phyloP scores from a whole-genome alignment of 2,888 invertebrate genomes.

The Blera fallax region DNA sequence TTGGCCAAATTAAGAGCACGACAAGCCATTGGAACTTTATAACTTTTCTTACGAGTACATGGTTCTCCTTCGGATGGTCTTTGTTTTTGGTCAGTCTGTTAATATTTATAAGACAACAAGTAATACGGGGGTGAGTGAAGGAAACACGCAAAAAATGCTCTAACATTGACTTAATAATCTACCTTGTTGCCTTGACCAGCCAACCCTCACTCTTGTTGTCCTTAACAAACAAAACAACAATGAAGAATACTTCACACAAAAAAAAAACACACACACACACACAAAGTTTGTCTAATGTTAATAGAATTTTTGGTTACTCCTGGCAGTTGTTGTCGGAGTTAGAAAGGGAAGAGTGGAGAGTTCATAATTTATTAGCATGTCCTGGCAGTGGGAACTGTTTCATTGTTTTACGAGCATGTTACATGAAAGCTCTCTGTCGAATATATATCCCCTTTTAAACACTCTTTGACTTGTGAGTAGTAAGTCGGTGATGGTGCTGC shows the following conservation, averaged over 20 bases:
- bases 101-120: constrained; percentile 54
- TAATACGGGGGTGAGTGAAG: not conserved
- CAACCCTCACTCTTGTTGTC: not conserved
- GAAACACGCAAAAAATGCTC: constrained; percentile 28
- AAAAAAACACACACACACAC: constrained; percentile 8
- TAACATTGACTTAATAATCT: constrained; percentile 42
- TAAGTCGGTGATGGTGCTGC: constrained; percentile 15
- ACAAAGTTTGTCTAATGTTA: constrained; percentile 53
- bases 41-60: constrained; percentile 29
- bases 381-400: constrained; percentile 57
- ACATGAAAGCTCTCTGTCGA: constrained; percentile 65
- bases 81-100: constrained; percentile 22
- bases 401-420: constrained; percentile 70
- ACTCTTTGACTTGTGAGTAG: constrained; percentile 48
- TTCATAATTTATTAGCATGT: constrained; percentile 72
- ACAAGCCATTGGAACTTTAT: constrained; percentile 39
- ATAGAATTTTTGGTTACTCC: constrained; percentile 63
- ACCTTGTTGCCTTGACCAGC: constrained; percentile 40
- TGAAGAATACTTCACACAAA: constrained; percentile 23
- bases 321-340: constrained; percentile 1
- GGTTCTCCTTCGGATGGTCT: not conserved
- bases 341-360: not conserved
- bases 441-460: constrained; percentile 50
- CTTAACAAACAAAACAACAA: constrained; percentile 2
- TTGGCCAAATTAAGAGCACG: constrained; percentile 43